Conservation (phyloP, 2,888 invertebrate species). For the Orthonychiurus folsomi region DNA sequence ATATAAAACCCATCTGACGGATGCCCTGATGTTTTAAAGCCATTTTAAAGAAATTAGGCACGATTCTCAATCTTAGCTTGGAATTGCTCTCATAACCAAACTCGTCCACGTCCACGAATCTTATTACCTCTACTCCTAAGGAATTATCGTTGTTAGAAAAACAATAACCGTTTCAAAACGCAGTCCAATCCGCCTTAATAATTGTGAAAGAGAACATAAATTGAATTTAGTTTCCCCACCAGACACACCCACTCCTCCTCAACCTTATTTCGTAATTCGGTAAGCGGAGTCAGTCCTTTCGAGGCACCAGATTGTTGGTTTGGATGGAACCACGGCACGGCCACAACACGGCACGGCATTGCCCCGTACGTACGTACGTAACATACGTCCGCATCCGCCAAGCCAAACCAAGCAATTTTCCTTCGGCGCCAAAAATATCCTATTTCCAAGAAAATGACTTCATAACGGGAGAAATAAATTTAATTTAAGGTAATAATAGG, state of each 20-base stretch:
- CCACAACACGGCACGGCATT: not conserved
- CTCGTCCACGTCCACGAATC: too few species aligned
- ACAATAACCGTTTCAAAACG: too few species aligned
- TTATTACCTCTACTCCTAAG: too few species aligned
- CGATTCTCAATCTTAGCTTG: too few species aligned
- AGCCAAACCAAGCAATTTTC: constrained; percentile 11
- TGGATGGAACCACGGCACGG: too few species aligned
- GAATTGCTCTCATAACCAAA: too few species aligned
- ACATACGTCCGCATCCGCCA: too few species aligned
- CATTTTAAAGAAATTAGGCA: too few species aligned
- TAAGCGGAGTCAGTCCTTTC: not conserved
- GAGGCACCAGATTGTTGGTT: not conserved
- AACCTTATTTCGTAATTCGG: not conserved
- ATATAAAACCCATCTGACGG: too few species aligned
- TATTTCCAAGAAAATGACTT: constrained; percentile 11
- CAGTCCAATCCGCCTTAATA: not conserved
- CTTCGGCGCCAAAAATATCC: constrained; percentile 10
- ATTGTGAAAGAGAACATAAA: not conserved
- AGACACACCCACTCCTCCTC: not conserved
- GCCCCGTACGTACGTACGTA: not conserved
- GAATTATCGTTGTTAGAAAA: too few species aligned
- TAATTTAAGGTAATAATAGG: constrained; percentile 16
- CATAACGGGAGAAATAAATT: constrained; percentile 17
- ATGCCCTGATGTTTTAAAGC: too few species aligned
- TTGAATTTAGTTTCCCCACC: not conserved